Evolutionary conservation across 2,797 vertebrate species (phyloP).

Genomic region (Sciurus vulgaris): DNA sequence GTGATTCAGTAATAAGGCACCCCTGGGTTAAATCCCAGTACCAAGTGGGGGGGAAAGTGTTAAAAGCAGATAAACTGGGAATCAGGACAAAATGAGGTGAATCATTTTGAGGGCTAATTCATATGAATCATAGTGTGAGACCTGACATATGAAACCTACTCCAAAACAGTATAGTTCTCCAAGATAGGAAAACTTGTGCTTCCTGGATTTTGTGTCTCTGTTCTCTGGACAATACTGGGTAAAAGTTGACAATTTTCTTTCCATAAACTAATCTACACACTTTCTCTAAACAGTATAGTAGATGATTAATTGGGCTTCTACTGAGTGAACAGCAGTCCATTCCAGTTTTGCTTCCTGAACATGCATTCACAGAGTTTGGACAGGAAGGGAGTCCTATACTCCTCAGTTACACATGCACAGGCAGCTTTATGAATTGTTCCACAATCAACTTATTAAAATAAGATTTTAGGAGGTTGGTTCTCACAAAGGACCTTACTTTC

Average conservation of each 20-base stretch:
- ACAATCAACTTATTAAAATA: constrained; percentile 19
- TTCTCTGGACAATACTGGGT: neutral
- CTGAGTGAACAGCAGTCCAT: neutral
- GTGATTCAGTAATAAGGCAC: too few relatives aligned
- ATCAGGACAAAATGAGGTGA: constrained; percentile 24
- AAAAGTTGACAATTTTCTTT: neutral
- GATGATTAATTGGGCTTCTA: neutral
- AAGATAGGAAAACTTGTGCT: neutral
- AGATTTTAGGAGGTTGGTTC: constrained; percentile 23
- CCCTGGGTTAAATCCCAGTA: too few relatives aligned
- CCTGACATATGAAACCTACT: neutral
- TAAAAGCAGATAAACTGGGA: neutral
- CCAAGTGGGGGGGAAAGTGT: too few relatives aligned
- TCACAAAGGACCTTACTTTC: constrained; percentile 49
- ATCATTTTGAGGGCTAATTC: constrained; percentile 15
- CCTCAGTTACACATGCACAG: neutral
- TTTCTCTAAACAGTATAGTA: neutral
- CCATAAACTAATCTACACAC: neutral
- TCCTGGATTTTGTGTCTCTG: neutral
- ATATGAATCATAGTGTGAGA: neutral
- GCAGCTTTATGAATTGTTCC: neutral
- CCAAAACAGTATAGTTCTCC: neutral
- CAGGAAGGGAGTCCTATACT: neutral
- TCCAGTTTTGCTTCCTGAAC: constrained; percentile 9
- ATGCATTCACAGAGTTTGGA: constrained; percentile 6